phyloP scores from a whole-genome alignment of 2,113 vertebrate species.

The Raja brachyura region DNA sequence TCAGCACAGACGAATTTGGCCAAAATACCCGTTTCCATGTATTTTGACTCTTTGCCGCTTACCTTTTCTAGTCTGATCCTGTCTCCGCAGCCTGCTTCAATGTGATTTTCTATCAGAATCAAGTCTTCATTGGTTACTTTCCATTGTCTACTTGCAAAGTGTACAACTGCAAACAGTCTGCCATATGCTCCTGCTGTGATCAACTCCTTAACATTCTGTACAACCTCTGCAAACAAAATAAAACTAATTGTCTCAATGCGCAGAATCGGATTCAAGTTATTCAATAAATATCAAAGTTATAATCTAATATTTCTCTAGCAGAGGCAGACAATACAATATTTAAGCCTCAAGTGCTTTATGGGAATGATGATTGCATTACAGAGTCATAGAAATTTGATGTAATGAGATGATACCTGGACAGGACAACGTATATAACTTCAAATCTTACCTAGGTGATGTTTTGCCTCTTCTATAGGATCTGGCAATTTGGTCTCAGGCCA shows the following conservation, averaged over 20 bases:
- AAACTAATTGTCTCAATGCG: not conserved
- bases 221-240: constrained; percentile 54
- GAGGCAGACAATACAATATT: not conserved
- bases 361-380: not conserved
- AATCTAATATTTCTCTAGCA: not conserved
- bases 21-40: too few relatives aligned
- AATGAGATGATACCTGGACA: not conserved
- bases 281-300: not conserved
- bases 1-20: too few relatives aligned
- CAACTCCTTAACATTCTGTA: constrained; percentile 62
- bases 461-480: constrained; percentile 55
- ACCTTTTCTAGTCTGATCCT: constrained; percentile 78
- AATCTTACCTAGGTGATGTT: constrained; percentile 58
- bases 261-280: not conserved
- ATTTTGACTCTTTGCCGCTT: not conserved
- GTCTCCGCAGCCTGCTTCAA: constrained; percentile 69
- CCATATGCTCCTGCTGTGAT: constrained; percentile 55
- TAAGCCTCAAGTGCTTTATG: not conserved
- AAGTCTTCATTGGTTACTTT: constrained; percentile 75
- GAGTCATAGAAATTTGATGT: too few relatives aligned
- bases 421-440: not conserved
- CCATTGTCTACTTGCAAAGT: constrained; percentile 80
- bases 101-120: constrained; percentile 64
- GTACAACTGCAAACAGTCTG: constrained; percentile 74
- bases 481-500: constrained; percentile 66